Evolutionary conservation across 2,797 vertebrate species (phyloP).

Genomic region (Periparus ater): DNA sequence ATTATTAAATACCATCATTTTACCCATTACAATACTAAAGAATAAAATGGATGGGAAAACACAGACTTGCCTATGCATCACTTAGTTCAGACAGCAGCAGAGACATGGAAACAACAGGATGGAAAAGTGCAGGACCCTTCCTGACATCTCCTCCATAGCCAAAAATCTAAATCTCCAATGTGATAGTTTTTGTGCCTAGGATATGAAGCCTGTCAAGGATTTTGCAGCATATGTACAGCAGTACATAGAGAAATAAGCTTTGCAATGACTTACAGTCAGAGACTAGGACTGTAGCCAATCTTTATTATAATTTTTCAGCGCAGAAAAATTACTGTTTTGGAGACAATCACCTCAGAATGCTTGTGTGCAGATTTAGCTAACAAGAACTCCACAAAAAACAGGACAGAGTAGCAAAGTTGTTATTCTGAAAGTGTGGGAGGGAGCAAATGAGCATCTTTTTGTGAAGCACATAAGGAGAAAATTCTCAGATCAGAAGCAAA

Average conservation of each 20-base stretch:
- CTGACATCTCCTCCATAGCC: background rate
- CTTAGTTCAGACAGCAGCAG: background rate
- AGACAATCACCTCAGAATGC: background rate
- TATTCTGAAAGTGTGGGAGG: slow-evolving; percentile 43
- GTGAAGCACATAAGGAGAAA: background rate
- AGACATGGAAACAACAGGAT: background rate
- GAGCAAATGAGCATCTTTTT: slow-evolving; percentile 37
- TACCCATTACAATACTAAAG: background rate
- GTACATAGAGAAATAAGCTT: background rate
- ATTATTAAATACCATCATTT: background rate
- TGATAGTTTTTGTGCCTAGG: background rate
- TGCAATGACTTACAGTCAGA: background rate
- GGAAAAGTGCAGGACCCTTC: background rate
- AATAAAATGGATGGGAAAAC: background rate
- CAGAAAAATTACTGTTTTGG: background rate
- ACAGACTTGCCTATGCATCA: background rate
- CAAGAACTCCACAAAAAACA: background rate
- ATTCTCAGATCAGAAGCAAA: slow-evolving; percentile 38
- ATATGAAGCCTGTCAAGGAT: background rate
- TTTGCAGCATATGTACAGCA: background rate
- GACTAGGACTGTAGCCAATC: background rate
- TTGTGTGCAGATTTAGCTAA: slow-evolving; percentile 6
- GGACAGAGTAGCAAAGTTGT: background rate
- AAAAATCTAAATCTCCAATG: background rate
- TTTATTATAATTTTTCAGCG: background rate